Evolutionary conservation across 2,888 invertebrate genomes (phyloP), one percentile per base, ranked within the genome.

Genomic region (Heterodera filipjevi): DNA sequence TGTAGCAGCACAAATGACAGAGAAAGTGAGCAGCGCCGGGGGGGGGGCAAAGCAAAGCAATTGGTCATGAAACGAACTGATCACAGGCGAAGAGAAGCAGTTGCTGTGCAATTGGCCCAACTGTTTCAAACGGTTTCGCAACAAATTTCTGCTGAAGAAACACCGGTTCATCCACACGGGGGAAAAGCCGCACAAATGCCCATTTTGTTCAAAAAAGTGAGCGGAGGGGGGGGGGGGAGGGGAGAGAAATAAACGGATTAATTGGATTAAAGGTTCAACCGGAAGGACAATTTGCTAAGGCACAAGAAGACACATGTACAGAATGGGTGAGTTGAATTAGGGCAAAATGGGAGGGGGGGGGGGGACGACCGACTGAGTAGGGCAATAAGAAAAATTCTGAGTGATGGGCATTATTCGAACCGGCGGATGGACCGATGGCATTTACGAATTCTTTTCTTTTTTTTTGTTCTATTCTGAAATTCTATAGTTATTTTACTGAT

Each of bases 81-180:
- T 70, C 22, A 2, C 35, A 46, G 75, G 22, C 19, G 66, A 70
- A 71, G 71, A 33, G 33, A 89, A 89, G 79, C 89, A 86, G 32
- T 87, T 85, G 81, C 80, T 82, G 10, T 89, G 89, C 68, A 78
- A 81, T 33, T 85, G 87, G 72, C 79, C 82, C 66, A 87, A 88
- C 79, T 89, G 89, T 75, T 77, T 82, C 10, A 89, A 89, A 78
- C 81, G 87, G 14, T 89, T 89, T 80, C 86, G 87, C 59, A 89
- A 89, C 85, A 89, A 89, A 75, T 89, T 89, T 77, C 81, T 89
- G 39, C 82, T 89, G 32, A 89, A 89, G 78, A 89, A 89, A 81
- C 89, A 89, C 81, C 84, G 85, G 81, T 89, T 89, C 82, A 89
- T 89, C 76, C 89, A 89, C 80, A 89, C 88, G 30, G 89, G 89